Base-by-base conservation (phyloP, 1,140 invertebrate species). In the Bathynomus jamesi region DNA sequence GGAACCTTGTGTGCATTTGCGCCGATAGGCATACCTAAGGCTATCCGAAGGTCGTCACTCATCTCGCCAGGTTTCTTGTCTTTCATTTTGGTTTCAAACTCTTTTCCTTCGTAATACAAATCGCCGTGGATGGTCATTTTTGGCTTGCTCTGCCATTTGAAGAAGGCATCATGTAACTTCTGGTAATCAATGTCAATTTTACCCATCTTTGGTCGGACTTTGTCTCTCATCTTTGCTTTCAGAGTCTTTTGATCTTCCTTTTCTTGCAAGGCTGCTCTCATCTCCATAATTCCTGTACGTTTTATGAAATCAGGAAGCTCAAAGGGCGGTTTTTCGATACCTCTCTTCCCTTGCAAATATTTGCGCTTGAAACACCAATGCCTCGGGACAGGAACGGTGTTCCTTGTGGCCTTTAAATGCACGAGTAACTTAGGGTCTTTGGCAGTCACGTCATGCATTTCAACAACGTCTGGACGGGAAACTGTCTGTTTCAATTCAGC, bases 181-280 rank as follows among this genome's bases (percentile, higher is more conserved):
- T 99, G 96, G 83, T 99, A 99, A 84, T 99, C 98, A 78, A 99
- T 99, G 81, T 99, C 97, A 77, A 99, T 99, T 86, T 99, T 99
- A 10, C 98, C 98, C 78, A 99, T 87, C 83, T 99, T 99, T 0
- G 98, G 98, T 30, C 98, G 85, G 0, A 96, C 90, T 71, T 94
- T 87, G 83, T 99, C 98, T 31, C 96, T 86, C 96, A 99, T 99
- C 85, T 99, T 99, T 0, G 95, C 91, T 82, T 99, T 99, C 5
- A 99, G 82, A 0, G 95, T 95, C 81, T 98, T 98, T 28, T 92
- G 89, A 81, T 98, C 96, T 80, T 99, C 98, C 79, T 98, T 96
- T 80, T 99, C 96, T 81, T 96, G 94, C n/a, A 99, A 83, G 8
- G 96, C 96, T 28, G 96, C 95, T 61, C 98, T 85, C 98, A 99